These are phyloP conservation scores for Caretta caretta DNA, from an alignment of 2,113 vertebrate genomes.

Conservation along the genomic window DNA sequence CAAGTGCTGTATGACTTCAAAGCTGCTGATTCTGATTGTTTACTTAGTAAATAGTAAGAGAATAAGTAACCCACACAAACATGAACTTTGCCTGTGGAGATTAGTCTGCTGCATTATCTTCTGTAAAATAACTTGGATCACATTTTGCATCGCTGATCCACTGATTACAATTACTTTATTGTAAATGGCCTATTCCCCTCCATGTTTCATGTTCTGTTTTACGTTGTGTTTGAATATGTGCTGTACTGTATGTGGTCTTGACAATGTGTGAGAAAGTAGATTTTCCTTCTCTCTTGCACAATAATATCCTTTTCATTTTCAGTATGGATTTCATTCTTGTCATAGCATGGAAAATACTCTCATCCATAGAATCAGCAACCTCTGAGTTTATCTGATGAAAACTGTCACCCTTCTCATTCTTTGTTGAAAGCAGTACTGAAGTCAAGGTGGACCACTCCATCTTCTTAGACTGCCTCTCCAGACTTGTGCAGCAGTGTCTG, in stretches of 20 bases:
- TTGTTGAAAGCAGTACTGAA: neutral
- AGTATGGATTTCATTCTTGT: neutral
- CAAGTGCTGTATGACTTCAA: slow-evolving; percentile 62
- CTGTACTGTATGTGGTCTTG: neutral
- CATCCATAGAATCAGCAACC: neutral
- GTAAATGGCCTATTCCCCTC: neutral
- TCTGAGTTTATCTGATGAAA: neutral
- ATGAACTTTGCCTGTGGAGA: slow-evolving; percentile 80
- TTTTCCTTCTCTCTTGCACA: neutral
- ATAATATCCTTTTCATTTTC: neutral
- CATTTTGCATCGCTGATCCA: slow-evolving; percentile 12
- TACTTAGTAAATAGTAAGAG: slow-evolving; percentile 81
- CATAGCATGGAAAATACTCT: neutral
- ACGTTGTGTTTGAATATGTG: neutral
- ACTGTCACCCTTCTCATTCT: neutral
- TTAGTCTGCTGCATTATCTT: slow-evolving; percentile 30
- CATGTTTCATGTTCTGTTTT: neutral
- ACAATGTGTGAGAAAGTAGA: neutral
- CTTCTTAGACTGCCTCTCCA: neutral
- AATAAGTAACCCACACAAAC: slow-evolving; percentile 85
- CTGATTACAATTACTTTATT: neutral
- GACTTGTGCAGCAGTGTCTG: neutral
- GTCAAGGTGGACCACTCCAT: neutral
- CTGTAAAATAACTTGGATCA: slow-evolving; percentile 42
- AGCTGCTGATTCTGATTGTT: slow-evolving; percentile 79